Base-by-base conservation (phyloP, 1,140 invertebrate genomes). In the Chironomus striatipennis region DNA sequence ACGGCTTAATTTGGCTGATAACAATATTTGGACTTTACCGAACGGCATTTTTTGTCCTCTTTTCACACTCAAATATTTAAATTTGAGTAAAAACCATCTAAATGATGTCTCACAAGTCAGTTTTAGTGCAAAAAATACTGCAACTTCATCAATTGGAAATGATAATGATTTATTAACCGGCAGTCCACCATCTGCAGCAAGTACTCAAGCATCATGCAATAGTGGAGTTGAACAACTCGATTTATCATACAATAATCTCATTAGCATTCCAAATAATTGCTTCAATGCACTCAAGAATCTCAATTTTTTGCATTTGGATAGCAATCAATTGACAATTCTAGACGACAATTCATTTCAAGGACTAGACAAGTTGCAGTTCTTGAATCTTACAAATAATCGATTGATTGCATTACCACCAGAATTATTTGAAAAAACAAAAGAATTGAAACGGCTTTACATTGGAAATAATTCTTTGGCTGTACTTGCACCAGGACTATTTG, bases 391-490 rank as follows among this genome's bases (percentile, higher is more conserved):
- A 18, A 90, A 88, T 80, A 94, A 94, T 79, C 88, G 85, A 79
- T 83, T 94, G 74, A 88, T 88, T 76, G 88, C 89, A 17, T 83
- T 93, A 74, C 90, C 91, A 7, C 89, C 90, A 1, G 90, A 90
- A 80, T 79, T 93, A 73, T 92, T 93, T 80, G 86, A 87, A 75
- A 87, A 87, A 57, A 88, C 88, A 5, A 85, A 85, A 73, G 87
- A 90, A 47, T 79, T 95, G 7, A 85, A 87, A 57, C 88, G 91
- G 78, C 84, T 95, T 65, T 86, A 93, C 78, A 82, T 95, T 10
- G 90, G 90, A 78, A 94, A 94, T 79, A 94, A 95, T 80, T 90
- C 91, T 1, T 82, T 95, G 74, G 87, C 87, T 77, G 88, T 90
- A 5, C 83, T 94, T 17, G 90, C 91, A 5, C 90, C 91, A 1